These are phyloP conservation scores for Cydia pomonella DNA, from an alignment of 1,140 invertebrate species.

Conservation along the genomic window DNA sequence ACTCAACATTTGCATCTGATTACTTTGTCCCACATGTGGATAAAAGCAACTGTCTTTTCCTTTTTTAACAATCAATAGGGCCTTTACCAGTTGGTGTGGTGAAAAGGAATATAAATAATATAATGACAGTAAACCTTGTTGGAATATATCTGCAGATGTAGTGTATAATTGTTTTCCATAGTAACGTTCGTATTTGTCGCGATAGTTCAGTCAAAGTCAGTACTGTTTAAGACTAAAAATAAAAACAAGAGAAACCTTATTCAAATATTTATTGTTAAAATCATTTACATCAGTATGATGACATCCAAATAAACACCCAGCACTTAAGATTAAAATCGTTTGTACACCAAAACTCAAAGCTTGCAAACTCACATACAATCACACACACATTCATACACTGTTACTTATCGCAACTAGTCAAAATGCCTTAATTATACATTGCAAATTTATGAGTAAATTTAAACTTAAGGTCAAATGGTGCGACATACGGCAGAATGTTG, in stretches of 20 bases:
- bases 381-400: slow-evolving; percentile 21
- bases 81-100: too few species aligned
- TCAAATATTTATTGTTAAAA: slow-evolving; percentile 48
- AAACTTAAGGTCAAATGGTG: slow-evolving; percentile 1
- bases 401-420: slow-evolving; percentile 14
- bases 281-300: slow-evolving; percentile 38
- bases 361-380: neutral
- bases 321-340: slow-evolving; percentile 41
- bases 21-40: too few species aligned
- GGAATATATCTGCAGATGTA: too few species aligned
- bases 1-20: too few species aligned
- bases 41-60: too few species aligned
- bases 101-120: too few species aligned
- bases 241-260: slow-evolving; percentile 40
- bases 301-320: slow-evolving; percentile 42
- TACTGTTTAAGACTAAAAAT: slow-evolving; percentile 27
- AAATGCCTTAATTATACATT: slow-evolving; percentile 33
- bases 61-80: too few species aligned
- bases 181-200: too few species aligned
- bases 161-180: too few species aligned
- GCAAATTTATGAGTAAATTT: slow-evolving; percentile 9
- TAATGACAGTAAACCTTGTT: too few species aligned
- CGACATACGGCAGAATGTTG: too few species aligned
- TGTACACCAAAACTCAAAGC: slow-evolving; percentile 39
- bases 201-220: too few species aligned